Percentiles rank a stretch among this genome's conserved stretches.
These are phyloP conservation scores for Leistus spinibarbis DNA, from an alignment of 2,888 invertebrate genomes.

Conservation along the genomic window DNA sequence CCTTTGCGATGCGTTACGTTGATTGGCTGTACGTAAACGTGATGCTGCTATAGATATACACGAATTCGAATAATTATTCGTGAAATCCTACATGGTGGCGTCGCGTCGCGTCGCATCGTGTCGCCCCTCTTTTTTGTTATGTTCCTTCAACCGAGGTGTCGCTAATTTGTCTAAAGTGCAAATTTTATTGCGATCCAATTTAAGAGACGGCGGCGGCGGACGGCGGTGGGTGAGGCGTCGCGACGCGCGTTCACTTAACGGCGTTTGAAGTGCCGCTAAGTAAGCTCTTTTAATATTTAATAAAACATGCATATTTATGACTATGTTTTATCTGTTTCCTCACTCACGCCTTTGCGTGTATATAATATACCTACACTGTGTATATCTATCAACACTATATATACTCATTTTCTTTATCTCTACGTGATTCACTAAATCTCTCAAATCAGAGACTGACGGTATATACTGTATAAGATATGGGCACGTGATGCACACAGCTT, in stretches of 20 bases:
- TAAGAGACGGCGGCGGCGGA: conserved; percentile 46
- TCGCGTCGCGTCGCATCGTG: too few relatives aligned
- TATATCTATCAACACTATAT: too few relatives aligned
- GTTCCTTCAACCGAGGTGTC: conserved; percentile 51
- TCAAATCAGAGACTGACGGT: too few relatives aligned
- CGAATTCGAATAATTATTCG: background rate
- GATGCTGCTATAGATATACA: background rate
- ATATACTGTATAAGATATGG: too few relatives aligned
- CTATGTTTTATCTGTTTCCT: conserved; percentile 38
- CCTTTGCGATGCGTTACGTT: background rate
- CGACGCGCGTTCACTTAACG: conserved; percentile 53
- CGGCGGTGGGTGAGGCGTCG: conserved; percentile 1
- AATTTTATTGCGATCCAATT: conserved; percentile 53
- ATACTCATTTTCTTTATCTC: too few relatives aligned
- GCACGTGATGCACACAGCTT: too few relatives aligned
- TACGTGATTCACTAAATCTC: too few relatives aligned
- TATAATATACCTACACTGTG: background rate
- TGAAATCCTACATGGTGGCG: background rate
- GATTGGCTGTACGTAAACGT: background rate
- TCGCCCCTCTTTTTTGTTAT: background rate
- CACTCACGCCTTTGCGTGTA: background rate
- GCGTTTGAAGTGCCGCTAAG: conserved; percentile 53
- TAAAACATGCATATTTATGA: conserved; percentile 54
- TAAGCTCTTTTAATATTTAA: conserved; percentile 55
- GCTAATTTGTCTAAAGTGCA: conserved; percentile 54